A percentile compares a stretch with the other conserved stretches of the same genome.
Conservation (phyloP, 2,797 vertebrate species). For the Acropternis orthonyx region DNA sequence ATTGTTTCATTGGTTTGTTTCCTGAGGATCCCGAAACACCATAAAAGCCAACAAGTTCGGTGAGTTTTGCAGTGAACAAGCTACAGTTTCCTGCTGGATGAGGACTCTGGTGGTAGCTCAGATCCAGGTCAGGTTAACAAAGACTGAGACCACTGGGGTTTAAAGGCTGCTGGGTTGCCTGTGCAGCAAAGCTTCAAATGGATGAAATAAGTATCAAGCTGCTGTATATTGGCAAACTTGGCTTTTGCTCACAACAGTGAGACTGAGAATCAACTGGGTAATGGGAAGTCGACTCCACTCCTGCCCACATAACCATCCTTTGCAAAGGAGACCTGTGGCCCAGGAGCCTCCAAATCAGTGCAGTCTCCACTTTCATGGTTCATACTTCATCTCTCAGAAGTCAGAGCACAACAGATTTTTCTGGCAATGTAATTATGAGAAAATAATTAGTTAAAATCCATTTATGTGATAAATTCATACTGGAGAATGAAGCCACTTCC, state of each 20-base stretch:
- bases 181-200: background rate
- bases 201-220: background rate
- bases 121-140: background rate
- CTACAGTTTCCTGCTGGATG: background rate
- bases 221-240: background rate
- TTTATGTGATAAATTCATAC: background rate
- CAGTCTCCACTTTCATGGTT: background rate
- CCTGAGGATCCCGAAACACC: background rate
- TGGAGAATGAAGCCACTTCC: background rate
- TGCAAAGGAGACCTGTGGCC: background rate
- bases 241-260: background rate
- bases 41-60: background rate
- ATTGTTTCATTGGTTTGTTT: background rate
- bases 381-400: background rate
- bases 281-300: background rate
- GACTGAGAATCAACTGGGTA: background rate
- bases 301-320: background rate
- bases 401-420: background rate
- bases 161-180: background rate
- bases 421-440: background rate
- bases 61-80: background rate
- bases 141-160: background rate
- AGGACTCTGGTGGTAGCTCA: background rate
- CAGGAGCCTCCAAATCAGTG: background rate
- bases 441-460: background rate